Evolutionary conservation across 2,888 invertebrate genomes (phyloP), one percentile per base, ranked within the genome.

Genomic region (Leptopilina drosophilae): DNA sequence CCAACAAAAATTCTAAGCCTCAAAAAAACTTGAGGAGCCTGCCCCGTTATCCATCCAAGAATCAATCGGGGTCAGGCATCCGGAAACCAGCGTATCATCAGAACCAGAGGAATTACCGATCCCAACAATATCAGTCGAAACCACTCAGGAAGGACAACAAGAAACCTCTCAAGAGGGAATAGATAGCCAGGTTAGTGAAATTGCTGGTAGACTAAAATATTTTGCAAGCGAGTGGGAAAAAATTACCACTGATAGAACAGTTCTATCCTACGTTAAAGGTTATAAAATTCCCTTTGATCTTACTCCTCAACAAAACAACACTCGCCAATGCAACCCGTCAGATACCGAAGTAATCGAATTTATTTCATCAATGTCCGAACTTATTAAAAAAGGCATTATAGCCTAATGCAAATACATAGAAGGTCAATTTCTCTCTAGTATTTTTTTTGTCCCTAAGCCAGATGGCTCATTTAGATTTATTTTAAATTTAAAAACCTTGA

Each of bases 11-110:
- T 15, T 8, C 11, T 59, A n/a, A 59, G n/a, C 49, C 56, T 73
- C 53, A 67, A 76, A 80, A 79, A 82, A 82, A 82, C n/a, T 20
- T 15, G 56, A 80, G 15, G 59, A 26, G 82, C 80, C 78, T 80
- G 80, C 64, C 20, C 15, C 40, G 65, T 76, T 77, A 64, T 76
- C 64, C 2, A 3, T 7, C 42, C 75, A 77, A 53, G 76, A 80
- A 78, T 77, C 77, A 2, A 46, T 69, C 15, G 62, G 76, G 11
- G 42, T 15, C 15, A 78, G 64, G 33, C 65, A 76, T 15, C 76
- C 75, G 62, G 0, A 62, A 62, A 62, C 62, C 62, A 62, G 1
- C 15, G 62, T 62, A 7, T 15, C 62, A 3, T 20, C 15, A 15
- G 62, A 20, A 62, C 8, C 15, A 62, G 62, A 62, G 20, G 62